phyloP scores from a whole-genome alignment of 2,113 vertebrate genomes.

The Periophthalmodon schlosseri region DNA sequence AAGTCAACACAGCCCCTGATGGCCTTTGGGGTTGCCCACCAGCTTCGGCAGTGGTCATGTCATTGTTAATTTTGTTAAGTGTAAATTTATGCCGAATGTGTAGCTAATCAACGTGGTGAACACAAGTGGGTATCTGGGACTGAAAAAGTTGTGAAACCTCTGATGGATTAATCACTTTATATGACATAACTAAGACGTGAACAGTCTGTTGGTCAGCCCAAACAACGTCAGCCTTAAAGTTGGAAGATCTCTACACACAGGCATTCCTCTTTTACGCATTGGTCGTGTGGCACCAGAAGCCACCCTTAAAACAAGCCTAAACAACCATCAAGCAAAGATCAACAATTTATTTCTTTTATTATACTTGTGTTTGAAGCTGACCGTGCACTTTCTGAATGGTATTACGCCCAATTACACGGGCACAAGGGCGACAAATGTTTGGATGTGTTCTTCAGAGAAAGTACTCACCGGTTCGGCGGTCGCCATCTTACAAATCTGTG shows the following conservation, averaged over 20 bases:
- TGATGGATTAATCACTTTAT: not conserved
- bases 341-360: fast-evolving
- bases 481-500: slow-evolving; percentile 94
- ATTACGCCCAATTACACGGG: not conserved
- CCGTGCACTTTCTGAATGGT: not conserved
- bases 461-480: slow-evolving; percentile 96
- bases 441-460: slow-evolving; percentile 41
- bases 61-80: not conserved
- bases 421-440: slow-evolving; percentile 18
- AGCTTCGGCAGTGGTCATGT: not conserved
- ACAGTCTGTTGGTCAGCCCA: slow-evolving; percentile 30
- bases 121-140: not conserved
- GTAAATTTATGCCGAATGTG: not conserved
- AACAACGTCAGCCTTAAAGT: slow-evolving; percentile 60
- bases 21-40: not conserved
- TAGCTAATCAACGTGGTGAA: not conserved
- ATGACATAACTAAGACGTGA: slow-evolving; percentile 9
- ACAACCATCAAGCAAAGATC: not conserved
- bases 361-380: not conserved
- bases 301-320: slow-evolving; percentile 32
- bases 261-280: slow-evolving; percentile 32
- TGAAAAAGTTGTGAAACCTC: fast-evolving
- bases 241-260: slow-evolving; percentile 38
- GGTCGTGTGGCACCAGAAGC: slow-evolving; percentile 46
- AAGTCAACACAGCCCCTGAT: not conserved